A percentile compares a stretch with the other conserved stretches of the same genome.
phyloP scores from a whole-genome alignment of 1,140 invertebrate species.

The Planococcus citri region DNA sequence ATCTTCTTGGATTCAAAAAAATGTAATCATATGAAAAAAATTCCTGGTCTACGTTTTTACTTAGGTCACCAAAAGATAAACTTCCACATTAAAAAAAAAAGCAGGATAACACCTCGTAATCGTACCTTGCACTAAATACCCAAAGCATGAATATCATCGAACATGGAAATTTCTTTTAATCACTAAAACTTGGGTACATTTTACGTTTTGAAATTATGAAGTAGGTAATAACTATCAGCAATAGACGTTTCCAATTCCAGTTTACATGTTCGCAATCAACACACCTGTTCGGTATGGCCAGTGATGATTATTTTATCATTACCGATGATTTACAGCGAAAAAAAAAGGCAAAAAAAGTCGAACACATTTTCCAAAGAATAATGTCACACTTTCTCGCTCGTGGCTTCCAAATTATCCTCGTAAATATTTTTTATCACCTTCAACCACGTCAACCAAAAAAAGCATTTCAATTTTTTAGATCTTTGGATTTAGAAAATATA shows the following conservation, averaged over 20 bases:
- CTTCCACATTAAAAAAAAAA: too few species aligned
- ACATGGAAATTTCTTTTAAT: not conserved
- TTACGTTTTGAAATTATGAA: not conserved
- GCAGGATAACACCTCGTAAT: too few species aligned
- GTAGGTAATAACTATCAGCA: not conserved
- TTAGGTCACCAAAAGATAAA: too few species aligned
- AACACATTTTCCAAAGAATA: not conserved
- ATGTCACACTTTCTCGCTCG: not conserved
- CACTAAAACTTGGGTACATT: not conserved
- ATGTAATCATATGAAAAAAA: too few species aligned
- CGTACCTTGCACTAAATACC: too few species aligned
- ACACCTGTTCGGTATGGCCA: not conserved
- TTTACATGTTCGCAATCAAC: not conserved
- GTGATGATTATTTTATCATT: not conserved
- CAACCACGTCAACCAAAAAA: not conserved
- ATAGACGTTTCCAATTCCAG: not conserved
- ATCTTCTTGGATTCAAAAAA: too few species aligned
- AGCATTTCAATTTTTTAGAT: too few species aligned
- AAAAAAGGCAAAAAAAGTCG: not conserved
- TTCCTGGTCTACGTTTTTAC: too few species aligned
- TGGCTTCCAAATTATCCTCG: not conserved
- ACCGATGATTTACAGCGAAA: not conserved
- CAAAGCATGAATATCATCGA: too few species aligned
- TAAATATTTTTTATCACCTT: not conserved
- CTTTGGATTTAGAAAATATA: too few species aligned